phyloP scores from a whole-genome alignment of 1,140 invertebrate species.

The Papilio aristodemus region DNA sequence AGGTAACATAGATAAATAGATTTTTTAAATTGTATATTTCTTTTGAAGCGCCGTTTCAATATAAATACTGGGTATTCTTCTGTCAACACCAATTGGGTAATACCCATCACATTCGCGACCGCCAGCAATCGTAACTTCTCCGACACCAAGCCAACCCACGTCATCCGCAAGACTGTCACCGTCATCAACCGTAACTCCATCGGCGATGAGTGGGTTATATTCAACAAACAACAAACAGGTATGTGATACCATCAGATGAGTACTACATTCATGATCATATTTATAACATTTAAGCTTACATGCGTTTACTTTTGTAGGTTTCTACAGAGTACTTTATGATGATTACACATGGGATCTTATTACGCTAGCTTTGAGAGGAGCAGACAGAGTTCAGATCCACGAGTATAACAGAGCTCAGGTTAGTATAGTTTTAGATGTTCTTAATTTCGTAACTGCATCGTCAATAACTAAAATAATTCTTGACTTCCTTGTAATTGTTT shows the following conservation, averaged over 20 bases:
- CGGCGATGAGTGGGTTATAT: conserved; percentile 78
- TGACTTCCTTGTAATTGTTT: too few relatives aligned
- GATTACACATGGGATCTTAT: conserved; percentile 84
- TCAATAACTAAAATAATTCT: too few relatives aligned
- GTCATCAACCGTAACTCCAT: conserved; percentile 40
- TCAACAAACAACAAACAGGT: conserved; percentile 82
- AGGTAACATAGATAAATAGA: too few relatives aligned
- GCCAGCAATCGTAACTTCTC: conserved; percentile 68
- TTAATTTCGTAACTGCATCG: too few relatives aligned
- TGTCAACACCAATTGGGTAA: conserved; percentile 68
- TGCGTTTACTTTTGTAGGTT: conserved; percentile 79
- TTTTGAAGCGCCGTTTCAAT: conserved; percentile 62
- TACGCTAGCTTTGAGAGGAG: conserved; percentile 74
- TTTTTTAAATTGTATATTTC: background rate
- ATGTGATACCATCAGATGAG: conserved; percentile 73
- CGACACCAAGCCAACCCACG: conserved; percentile 68
- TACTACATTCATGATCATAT: conserved; percentile 57
- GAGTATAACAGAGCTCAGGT: conserved; percentile 86
- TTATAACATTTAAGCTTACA: too few relatives aligned
- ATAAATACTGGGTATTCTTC: conserved; percentile 60
- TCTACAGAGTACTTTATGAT: conserved; percentile 91
- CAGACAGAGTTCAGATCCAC: conserved; percentile 82
- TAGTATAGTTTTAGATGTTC: background rate
- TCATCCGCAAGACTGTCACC: conserved; percentile 39
- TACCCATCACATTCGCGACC: conserved; percentile 81